Evolutionary conservation across 2,888 invertebrate genomes (phyloP), one percentile per base, ranked within the genome.

Genomic region (Orthonychiurus folsomi): DNA sequence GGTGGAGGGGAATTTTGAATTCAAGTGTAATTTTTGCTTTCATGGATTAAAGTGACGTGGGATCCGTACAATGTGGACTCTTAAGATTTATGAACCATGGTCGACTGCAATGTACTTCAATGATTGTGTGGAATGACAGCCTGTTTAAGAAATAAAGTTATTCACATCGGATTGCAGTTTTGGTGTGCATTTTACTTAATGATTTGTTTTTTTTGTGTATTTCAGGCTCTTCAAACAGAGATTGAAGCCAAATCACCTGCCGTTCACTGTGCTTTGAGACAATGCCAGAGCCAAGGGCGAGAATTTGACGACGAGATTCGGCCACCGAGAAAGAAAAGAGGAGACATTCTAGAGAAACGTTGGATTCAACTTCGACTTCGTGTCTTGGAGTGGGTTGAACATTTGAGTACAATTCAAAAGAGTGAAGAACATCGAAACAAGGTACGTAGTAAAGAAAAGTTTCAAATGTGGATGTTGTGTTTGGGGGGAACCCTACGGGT

Each of bases 351-450:
- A 56, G 69, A 72, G 60, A 68, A 64, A 59, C 69, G 72, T 48
- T 72, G 72, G 72, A 68, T 67, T 63, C 72, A 72, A 63, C 64
- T 72, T 3, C 60, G 70, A 58, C 67, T 72, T 27, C 62, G 70
- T 47, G 68, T 72, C 54, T 63, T 72, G 64, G 72, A 72, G 67
- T 72, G 70, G 69, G 65, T 69, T 66, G 70, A 72, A 59, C 69
- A 69, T 69, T 66, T 72, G 50, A 63, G 63, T 57, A 63, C 66
- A 60, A 61, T 71, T 63, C 63, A 67, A 50, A 63, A 67, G 55
- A 66, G 65, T 23, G 57, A 55, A 28, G 50, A 50, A 48, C 60
- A 56, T 55, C 27, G 56, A 24, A 56, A 56, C 50, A 55, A 60
- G 23, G 61, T 59, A 61, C 54, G 61, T 37, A n/a, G n/a, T n/a